Conservation (phyloP, 2,113 vertebrate genomes). For the Dasyornis broadbenti region DNA sequence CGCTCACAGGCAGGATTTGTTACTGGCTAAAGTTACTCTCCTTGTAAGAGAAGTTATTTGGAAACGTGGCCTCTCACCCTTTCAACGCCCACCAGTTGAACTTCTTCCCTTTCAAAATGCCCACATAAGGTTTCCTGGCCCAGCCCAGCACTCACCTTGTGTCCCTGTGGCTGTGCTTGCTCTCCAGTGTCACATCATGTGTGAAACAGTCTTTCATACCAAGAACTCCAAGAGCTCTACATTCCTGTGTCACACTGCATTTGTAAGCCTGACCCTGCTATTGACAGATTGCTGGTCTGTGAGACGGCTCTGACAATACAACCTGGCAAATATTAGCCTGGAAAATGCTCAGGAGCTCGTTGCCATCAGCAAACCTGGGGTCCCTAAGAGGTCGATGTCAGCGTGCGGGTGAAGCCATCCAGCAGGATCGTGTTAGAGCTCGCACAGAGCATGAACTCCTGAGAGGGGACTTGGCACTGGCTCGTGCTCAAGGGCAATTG, state of each 20-base stretch:
- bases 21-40: not conserved
- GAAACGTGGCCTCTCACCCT: not conserved
- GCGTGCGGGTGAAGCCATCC: not conserved
- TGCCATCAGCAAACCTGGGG: slow-evolving; percentile 1
- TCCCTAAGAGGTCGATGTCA: not conserved
- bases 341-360: not conserved
- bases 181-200: not conserved
- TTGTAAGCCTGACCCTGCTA: not conserved
- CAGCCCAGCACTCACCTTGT: not conserved
- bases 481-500: slow-evolving; percentile 5
- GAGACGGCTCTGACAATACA: not conserved
- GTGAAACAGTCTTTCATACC: not conserved
- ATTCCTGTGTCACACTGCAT: slow-evolving; percentile 11
- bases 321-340: not conserved
- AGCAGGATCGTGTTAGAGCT: not conserved
- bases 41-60: not conserved
- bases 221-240: not conserved
- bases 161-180: not conserved
- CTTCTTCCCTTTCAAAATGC: not conserved
- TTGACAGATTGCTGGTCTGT: not conserved
- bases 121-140: not conserved
- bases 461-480: not conserved
- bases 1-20: not conserved
- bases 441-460: not conserved
- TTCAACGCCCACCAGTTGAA: not conserved